phyloP scores from a whole-genome alignment of 2,888 invertebrate genomes.

The Ectemnius continuus region DNA sequence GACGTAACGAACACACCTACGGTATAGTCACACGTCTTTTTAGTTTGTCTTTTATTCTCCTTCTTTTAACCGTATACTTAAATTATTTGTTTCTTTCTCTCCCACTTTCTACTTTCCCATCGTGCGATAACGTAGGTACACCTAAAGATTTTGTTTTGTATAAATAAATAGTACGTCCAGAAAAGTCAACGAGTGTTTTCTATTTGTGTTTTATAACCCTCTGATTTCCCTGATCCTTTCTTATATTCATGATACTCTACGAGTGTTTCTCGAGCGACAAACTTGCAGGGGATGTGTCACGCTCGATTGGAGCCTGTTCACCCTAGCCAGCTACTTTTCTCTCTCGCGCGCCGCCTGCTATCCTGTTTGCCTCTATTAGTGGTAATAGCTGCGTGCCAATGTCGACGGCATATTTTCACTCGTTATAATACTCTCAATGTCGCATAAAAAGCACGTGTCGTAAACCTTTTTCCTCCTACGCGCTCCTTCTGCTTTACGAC shows the following conservation, averaged over 20 bases:
- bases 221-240: too few relatives aligned
- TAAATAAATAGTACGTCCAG: constrained; percentile 63
- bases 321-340: too few relatives aligned
- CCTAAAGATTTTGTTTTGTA: constrained; percentile 51
- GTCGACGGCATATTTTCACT: too few relatives aligned
- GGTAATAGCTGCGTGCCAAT: too few relatives aligned
- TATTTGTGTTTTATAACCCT: too few relatives aligned
- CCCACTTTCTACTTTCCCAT: background rate
- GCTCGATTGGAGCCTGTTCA: too few relatives aligned
- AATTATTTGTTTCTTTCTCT: constrained; percentile 48
- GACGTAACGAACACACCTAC: constrained; percentile 34
- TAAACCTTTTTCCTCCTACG: constrained; percentile 6
- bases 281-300: too few relatives aligned
- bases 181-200: constrained; percentile 26
- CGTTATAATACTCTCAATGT: too few relatives aligned
- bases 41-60: constrained; percentile 29
- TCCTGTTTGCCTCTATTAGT: too few relatives aligned
- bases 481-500: constrained; percentile 1
- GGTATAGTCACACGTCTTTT: constrained; percentile 51
- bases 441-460: background rate
- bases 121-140: constrained; percentile 14
- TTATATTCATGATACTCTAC: too few relatives aligned
- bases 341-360: too few relatives aligned
- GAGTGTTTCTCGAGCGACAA: too few relatives aligned
- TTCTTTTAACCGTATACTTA: constrained; percentile 57